These are phyloP conservation scores for Clarias fuscus DNA, from an alignment of 2,797 vertebrate genomes.

Conservation along the genomic window DNA sequence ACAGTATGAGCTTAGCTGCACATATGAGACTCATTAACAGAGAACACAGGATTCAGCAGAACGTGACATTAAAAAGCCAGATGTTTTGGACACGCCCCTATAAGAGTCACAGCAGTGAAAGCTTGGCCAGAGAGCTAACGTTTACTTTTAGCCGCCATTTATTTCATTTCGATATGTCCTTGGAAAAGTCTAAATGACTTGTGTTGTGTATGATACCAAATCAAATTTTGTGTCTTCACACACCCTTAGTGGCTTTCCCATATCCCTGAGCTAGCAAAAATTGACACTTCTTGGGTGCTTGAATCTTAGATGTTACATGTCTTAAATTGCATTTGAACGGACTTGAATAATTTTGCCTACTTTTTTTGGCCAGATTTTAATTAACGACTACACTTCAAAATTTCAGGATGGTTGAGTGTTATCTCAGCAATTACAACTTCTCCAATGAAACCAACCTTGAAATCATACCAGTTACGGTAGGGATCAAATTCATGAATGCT, in stretches of 20 bases:
- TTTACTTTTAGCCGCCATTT: not conserved
- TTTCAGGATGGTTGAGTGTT: too few species aligned
- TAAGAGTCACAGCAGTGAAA: not conserved
- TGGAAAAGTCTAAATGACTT: not conserved
- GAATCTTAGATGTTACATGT: too few species aligned
- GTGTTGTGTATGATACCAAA: not conserved
- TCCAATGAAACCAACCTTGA: too few species aligned
- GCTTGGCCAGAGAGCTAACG: not conserved
- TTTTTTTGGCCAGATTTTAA: too few species aligned
- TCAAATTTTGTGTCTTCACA: not conserved
- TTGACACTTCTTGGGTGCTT: too few species aligned
- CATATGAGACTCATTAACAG: not conserved
- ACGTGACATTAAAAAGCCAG: not conserved
- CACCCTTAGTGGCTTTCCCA: not conserved
- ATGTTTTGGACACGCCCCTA: not conserved
- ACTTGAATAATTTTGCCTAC: too few species aligned
- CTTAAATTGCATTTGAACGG: too few species aligned
- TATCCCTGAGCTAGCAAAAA: too few species aligned
- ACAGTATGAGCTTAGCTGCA: not conserved
- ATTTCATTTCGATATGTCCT: not conserved
- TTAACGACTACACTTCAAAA: too few species aligned
- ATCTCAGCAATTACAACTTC: too few species aligned
- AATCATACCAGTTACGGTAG: too few species aligned
- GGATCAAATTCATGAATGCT: too few species aligned
- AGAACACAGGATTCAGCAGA: not conserved